Evolutionary conservation across 2,888 invertebrate species (phyloP).

Genomic region (Ormyrus rosae): DNA sequence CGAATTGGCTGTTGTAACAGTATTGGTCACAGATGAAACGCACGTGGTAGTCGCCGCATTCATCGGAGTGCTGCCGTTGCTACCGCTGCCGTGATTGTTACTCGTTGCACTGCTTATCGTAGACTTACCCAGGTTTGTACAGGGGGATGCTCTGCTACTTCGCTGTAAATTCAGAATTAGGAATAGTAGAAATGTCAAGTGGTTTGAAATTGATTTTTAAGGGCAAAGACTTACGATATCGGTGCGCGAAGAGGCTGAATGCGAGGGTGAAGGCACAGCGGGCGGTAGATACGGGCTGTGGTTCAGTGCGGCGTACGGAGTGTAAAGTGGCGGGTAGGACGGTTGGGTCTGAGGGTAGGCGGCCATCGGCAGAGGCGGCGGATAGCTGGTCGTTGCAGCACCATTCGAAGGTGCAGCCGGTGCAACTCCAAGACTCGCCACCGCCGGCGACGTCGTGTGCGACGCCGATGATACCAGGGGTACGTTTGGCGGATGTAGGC

Average conservation of each 20-base stretch:
- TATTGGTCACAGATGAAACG: conserved; percentile 74
- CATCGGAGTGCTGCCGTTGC: conserved; percentile 67
- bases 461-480: conserved; percentile 73
- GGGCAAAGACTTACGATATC: conserved; percentile 77
- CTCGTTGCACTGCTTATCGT: conserved; percentile 65
- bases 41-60: conserved; percentile 73
- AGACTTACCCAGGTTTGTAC: conserved; percentile 72
- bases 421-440: conserved; percentile 79
- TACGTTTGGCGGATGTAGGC: conserved; percentile 74
- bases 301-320: conserved; percentile 86
- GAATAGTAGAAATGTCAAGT: neutral
- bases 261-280: conserved; percentile 78
- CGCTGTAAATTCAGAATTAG: conserved; percentile 63
- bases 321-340: conserved; percentile 83
- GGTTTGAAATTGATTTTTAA: neutral
- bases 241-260: conserved; percentile 80
- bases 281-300: conserved; percentile 84
- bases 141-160: conserved; percentile 73
- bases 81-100: conserved; percentile 64
- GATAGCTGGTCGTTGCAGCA: conserved; percentile 71
- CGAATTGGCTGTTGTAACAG: conserved; percentile 75
- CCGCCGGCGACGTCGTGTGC: conserved; percentile 74
- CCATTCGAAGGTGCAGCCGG: conserved; percentile 78
- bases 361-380: conserved; percentile 73
- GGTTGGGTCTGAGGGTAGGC: conserved; percentile 76